Evolutionary conservation across 2,113 vertebrate species (phyloP).

Genomic region (Hemicordylus capensis): DNA sequence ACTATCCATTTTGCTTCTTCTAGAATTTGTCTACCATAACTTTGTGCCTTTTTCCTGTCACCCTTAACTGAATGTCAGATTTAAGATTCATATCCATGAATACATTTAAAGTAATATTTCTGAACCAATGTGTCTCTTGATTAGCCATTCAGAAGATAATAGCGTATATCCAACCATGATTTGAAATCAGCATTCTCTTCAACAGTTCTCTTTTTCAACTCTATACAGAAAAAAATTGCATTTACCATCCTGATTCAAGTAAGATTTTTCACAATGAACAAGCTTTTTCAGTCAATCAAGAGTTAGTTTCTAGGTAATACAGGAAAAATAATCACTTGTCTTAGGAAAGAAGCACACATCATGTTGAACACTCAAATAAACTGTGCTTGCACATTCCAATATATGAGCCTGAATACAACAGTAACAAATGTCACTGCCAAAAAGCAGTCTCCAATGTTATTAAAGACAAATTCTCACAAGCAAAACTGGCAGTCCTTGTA

Average conservation of each 20-base stretch:
- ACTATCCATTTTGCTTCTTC: fast-evolving
- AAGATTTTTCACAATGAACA: neutral
- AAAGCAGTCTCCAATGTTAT: neutral
- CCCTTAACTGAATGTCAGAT: neutral
- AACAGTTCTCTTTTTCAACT: neutral
- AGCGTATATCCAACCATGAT: neutral
- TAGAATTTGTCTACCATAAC: neutral
- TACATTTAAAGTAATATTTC: neutral
- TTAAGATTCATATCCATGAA: neutral
- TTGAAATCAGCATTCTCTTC: neutral
- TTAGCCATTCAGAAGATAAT: conserved; percentile 23
- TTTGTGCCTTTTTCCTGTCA: conserved; percentile 7
- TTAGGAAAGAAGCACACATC: neutral
- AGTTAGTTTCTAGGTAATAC: conserved; percentile 6
- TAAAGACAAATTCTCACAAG: neutral
- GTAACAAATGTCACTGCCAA: neutral
- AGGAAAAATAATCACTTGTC: neutral
- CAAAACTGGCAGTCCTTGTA: neutral
- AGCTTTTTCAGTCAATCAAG: neutral
- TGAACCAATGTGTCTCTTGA: neutral
- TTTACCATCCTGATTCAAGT: neutral
- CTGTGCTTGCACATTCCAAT: neutral
- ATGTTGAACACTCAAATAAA: neutral
- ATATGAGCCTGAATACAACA: conserved; percentile 1
- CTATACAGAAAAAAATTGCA: fast-evolving